A percentile compares a stretch with the other conserved stretches of the same genome.
Conservation (phyloP, 2,797 vertebrate genomes). For the Lates japonicus region DNA sequence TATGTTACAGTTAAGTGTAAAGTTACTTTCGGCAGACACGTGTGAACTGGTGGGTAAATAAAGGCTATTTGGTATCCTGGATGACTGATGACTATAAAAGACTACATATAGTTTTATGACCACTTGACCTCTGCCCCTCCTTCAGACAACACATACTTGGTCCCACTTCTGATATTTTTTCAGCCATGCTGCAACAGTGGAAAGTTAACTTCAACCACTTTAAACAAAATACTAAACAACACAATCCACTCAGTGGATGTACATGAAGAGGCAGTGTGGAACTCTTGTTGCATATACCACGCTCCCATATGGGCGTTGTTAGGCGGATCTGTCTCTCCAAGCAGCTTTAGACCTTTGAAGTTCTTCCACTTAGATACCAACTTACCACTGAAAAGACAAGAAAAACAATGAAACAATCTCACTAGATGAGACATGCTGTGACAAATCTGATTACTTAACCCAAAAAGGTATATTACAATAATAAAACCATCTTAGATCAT, state of each 20-base stretch:
- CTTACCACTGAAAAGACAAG: constrained; percentile 88
- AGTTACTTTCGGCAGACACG: not conserved
- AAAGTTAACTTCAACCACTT: not conserved
- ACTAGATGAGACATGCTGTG: not conserved
- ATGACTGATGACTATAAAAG: not conserved
- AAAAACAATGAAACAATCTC: constrained; percentile 1
- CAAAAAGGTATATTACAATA: not conserved
- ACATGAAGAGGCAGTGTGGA: not conserved
- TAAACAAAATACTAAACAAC: constrained; percentile 2
- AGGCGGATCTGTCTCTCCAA: constrained; percentile 99
- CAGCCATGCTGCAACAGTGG: not conserved
- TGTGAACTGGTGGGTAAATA: not conserved
- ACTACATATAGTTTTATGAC: not conserved
- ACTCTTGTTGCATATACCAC: constrained; percentile 98
- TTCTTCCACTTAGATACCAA: constrained; percentile 99
- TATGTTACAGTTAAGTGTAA: not conserved
- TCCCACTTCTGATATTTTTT: not conserved
- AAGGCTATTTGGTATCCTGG: not conserved
- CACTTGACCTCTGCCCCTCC: not conserved
- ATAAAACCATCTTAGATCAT: not conserved
- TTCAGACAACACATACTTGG: constrained; percentile 2
- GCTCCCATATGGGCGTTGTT: constrained; percentile 99
- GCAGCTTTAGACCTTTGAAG: constrained; percentile 97
- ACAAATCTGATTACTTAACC: not conserved
- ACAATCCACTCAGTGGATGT: not conserved